A percentile compares a stretch with the other conserved stretches of the same genome.
phyloP scores from a whole-genome alignment of 23 tunicate genomes.

The Ciona savignyi region DNA sequence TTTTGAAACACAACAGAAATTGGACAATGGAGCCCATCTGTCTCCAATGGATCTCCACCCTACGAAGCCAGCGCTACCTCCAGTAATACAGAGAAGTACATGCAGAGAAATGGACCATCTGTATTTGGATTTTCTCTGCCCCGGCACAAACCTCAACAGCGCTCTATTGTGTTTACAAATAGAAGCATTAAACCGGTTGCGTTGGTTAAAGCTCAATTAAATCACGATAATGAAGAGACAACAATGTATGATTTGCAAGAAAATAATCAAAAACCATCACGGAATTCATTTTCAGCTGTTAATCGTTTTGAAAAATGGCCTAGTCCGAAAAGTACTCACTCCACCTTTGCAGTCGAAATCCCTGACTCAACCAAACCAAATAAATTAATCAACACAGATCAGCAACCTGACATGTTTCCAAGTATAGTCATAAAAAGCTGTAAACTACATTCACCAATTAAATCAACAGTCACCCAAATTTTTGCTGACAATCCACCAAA shows the following conservation, averaged over 20 bases:
- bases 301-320: not conserved
- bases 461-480: slow-evolving; percentile 11
- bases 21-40: not conserved
- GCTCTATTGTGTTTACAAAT: not conserved
- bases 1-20: not conserved
- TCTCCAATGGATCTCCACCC: not conserved
- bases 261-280: not conserved
- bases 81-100: not conserved
- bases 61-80: slow-evolving; percentile 2
- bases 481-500: slow-evolving; percentile 36
- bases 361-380: not conserved
- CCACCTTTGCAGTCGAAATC: too few species aligned
- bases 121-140: slow-evolving; percentile 16
- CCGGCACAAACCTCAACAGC: slow-evolving; percentile 18
- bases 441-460: slow-evolving; percentile 41
- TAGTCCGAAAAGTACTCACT: not conserved
- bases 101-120: not conserved
- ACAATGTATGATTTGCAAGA: slow-evolving; percentile 29
- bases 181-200: not conserved
- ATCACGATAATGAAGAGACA: slow-evolving; percentile 11
- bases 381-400: not conserved
- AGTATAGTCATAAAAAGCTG: slow-evolving; percentile 42
- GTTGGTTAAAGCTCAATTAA: not conserved
- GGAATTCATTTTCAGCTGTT: slow-evolving; percentile 2
- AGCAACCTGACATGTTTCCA: slow-evolving; percentile 30